Evolutionary conservation across 2,113 vertebrate genomes (phyloP).

Genomic region (Leiothrix lutea): DNA sequence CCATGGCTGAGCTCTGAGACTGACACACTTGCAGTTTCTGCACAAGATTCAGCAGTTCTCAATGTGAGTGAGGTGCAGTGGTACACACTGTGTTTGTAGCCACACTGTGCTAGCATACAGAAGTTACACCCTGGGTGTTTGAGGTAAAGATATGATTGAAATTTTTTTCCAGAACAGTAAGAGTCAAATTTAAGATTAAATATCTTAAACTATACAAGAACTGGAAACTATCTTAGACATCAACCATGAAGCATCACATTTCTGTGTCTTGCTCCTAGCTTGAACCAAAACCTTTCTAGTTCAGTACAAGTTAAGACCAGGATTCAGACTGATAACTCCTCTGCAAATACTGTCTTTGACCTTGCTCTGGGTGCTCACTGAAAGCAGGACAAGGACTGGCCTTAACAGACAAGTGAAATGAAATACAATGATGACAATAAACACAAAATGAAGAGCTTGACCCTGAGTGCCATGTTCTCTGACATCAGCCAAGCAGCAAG

Average conservation of each 20-base stretch:
- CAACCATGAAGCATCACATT: not conserved
- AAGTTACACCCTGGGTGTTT: not conserved
- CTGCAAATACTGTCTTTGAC: rapidly evolving
- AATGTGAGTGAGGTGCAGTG: not conserved
- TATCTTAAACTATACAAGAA: not conserved
- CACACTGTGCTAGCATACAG: not conserved
- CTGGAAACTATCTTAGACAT: not conserved
- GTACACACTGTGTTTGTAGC: not conserved
- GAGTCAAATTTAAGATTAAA: not conserved
- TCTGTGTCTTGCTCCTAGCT: not conserved
- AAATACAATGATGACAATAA: not conserved
- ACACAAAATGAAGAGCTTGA: not conserved
- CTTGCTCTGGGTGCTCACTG: not conserved
- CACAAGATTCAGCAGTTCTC: not conserved
- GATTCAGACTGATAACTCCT: not conserved
- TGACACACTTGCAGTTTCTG: not conserved
- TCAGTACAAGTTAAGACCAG: not conserved
- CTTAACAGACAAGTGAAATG: not conserved
- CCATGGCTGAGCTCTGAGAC: not conserved
- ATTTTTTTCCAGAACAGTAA: not conserved
- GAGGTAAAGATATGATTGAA: not conserved
- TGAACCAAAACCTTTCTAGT: not conserved
- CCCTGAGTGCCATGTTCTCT: not conserved
- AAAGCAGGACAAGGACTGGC: not conserved
- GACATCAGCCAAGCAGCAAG: not conserved